phyloP scores from a whole-genome alignment of 2,888 invertebrate genomes.

The Stenolophus ochropezus region DNA sequence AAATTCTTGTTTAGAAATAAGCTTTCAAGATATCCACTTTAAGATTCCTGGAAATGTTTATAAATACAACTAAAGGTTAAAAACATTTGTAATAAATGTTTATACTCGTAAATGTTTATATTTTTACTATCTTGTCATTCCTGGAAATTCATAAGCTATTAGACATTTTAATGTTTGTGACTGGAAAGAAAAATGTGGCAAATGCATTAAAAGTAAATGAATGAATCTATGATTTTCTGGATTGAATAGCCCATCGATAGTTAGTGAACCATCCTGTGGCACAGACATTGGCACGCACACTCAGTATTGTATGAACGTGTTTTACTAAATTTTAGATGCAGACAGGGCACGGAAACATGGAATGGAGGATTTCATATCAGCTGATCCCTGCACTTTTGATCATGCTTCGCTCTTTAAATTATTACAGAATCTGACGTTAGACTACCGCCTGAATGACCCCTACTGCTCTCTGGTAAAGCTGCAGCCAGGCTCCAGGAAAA shows the following conservation, averaged over 20 bases:
- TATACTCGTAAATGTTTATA: neutral
- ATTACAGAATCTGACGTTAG: constrained; percentile 93
- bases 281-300: constrained; percentile 29
- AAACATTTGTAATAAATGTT: neutral
- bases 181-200: constrained; percentile 2
- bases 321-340: constrained; percentile 79
- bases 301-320: constrained; percentile 9
- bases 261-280: constrained; percentile 25
- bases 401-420: constrained; percentile 94
- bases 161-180: too few relatives aligned
- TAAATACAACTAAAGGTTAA: constrained; percentile 8
- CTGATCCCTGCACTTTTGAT: constrained; percentile 98
- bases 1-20: neutral
- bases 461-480: constrained; percentile 93
- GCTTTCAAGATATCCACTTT: constrained; percentile 32
- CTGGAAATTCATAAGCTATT: neutral
- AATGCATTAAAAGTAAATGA: too few relatives aligned
- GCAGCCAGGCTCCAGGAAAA: neutral
- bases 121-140: neutral
- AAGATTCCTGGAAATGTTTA: neutral
- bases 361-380: constrained; percentile 99
- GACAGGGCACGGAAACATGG: constrained; percentile 98
- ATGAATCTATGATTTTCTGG: neutral
- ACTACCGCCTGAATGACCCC: constrained; percentile 97
- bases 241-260: constrained; percentile 41